A percentile compares a stretch with the other conserved stretches of the same genome.
These are phyloP conservation scores for Diadophis punctatus DNA, from an alignment of 2,113 vertebrate genomes.

Conservation along the genomic window DNA sequence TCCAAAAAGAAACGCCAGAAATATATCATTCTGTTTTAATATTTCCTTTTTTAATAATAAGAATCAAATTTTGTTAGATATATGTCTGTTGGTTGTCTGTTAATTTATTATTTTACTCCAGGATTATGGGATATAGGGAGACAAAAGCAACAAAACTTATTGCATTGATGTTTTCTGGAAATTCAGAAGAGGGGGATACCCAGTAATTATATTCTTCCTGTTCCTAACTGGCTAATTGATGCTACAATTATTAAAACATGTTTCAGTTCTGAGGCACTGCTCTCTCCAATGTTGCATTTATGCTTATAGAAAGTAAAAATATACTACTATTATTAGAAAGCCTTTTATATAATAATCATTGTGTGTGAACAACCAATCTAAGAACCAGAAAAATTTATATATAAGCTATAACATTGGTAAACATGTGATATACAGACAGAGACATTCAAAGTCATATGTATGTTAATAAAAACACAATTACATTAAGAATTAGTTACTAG, in stretches of 20 bases:
- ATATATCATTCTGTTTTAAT: not conserved
- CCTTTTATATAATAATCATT: not conserved
- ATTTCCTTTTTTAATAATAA: not conserved
- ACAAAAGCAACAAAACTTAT: not conserved
- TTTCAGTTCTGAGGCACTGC: not conserved
- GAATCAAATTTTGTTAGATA: not conserved
- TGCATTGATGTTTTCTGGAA: not conserved
- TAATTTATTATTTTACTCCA: not conserved
- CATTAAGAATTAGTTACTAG: not conserved
- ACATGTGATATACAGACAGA: not conserved
- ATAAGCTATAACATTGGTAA: not conserved
- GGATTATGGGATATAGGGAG: not conserved
- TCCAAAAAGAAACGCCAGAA: not conserved
- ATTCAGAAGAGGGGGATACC: not conserved
- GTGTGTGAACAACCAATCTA: not conserved
- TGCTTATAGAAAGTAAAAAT: not conserved
- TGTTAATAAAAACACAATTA: not conserved
- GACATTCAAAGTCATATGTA: not conserved
- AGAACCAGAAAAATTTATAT: not conserved
- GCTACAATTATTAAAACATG: not conserved
- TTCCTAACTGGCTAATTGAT: not conserved
- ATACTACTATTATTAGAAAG: not conserved
- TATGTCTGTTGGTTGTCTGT: no score
- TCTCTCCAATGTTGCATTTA: not conserved
- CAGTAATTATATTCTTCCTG: not conserved